phyloP scores from a whole-genome alignment of 2,888 invertebrate genomes.

The Scaptomyza flava region DNA sequence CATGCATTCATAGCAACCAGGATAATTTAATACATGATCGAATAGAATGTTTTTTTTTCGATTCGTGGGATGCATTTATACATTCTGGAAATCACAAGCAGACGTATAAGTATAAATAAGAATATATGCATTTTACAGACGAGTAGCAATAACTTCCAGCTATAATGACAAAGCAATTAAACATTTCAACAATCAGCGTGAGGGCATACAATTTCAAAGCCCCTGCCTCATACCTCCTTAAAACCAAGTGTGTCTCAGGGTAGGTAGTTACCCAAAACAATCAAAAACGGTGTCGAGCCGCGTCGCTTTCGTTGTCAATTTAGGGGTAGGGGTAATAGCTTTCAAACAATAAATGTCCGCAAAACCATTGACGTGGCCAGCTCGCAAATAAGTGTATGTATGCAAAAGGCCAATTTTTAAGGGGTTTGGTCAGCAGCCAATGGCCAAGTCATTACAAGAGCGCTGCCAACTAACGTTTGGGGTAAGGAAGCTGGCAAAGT shows the following conservation, averaged over 20 bases:
- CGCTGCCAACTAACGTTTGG: slow-evolving; percentile 39
- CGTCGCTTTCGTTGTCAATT: slow-evolving; percentile 50
- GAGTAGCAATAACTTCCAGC: slow-evolving; percentile 77
- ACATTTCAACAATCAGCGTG: slow-evolving; percentile 76
- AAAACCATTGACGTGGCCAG: slow-evolving; percentile 83
- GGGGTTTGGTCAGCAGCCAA: slow-evolving; percentile 42
- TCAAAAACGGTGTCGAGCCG: slow-evolving; percentile 81
- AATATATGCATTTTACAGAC: slow-evolving; percentile 25
- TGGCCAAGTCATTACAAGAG: slow-evolving; percentile 82
- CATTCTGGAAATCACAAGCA: slow-evolving; percentile 10
- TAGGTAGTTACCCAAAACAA: slow-evolving; percentile 72
- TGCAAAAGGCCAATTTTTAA: slow-evolving; percentile 48
- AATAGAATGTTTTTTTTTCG: too few species aligned
- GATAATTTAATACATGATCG: too few species aligned
- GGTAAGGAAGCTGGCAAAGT: slow-evolving; percentile 45
- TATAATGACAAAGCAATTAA: slow-evolving; percentile 79
- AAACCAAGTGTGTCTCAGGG: slow-evolving; percentile 21
- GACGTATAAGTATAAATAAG: not conserved
- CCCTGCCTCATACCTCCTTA: not conserved
- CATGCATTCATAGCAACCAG: too few species aligned
- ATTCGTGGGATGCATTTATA: slow-evolving; percentile 30
- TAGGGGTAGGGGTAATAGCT: slow-evolving; percentile 82
- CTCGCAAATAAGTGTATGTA: slow-evolving; percentile 60
- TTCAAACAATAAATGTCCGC: slow-evolving; percentile 84
- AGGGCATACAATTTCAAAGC: slow-evolving; percentile 56